Conservation (phyloP, 35 echinoderm and acorn worm genomes). For the Anneissia japonica region DNA sequence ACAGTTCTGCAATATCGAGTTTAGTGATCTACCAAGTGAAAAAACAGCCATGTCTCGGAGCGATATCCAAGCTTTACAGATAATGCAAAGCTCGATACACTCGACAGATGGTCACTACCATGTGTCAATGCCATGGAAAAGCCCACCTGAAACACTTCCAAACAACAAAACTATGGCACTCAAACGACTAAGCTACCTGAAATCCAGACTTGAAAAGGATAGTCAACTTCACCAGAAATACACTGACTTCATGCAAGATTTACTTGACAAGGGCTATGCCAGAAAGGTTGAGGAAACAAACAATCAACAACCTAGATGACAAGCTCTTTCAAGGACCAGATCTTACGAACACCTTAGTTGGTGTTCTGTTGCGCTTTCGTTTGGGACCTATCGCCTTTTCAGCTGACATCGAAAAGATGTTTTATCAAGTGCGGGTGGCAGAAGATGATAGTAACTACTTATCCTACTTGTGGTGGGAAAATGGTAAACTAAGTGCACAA, state of each 20-base stretch:
- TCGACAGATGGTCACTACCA: neutral
- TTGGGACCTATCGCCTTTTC: constrained; percentile 21
- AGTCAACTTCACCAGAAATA: neutral
- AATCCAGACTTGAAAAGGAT: neutral
- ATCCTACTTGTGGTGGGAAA: constrained; percentile 25
- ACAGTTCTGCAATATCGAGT: neutral
- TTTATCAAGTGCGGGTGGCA: constrained; percentile 28
- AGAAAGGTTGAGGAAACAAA: neutral
- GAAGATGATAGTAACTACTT: neutral
- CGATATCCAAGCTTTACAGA: neutral
- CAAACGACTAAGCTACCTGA: neutral
- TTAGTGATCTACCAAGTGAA: neutral
- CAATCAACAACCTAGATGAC: neutral
- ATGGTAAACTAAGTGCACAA: neutral
- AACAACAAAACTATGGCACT: neutral
- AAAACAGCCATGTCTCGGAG: neutral
- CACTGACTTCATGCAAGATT: neutral
- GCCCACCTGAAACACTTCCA: neutral
- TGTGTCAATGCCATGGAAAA: neutral
- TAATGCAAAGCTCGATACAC: neutral
- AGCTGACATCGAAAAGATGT: constrained; percentile 33
- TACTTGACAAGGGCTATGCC: neutral
- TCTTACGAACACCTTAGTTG: constrained; percentile 29
- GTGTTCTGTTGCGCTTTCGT: constrained; percentile 34
- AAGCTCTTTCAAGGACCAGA: constrained; percentile 32